Conservation (phyloP, 2,888 invertebrate species). For the Neoitamus cyanurus region DNA sequence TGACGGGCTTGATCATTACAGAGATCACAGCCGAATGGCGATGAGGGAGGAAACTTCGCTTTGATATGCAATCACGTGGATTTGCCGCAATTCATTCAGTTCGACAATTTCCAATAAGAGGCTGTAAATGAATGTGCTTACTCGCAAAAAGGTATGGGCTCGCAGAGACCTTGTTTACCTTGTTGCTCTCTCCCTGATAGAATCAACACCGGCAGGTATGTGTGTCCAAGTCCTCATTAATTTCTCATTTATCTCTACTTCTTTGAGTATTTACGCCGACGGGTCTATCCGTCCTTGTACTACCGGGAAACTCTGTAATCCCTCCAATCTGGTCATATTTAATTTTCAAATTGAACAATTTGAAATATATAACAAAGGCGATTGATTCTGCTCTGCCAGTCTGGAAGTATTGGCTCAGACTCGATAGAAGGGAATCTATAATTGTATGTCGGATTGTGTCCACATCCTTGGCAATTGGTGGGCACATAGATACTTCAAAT, state of each 20-base stretch:
- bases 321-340: constrained; percentile 1
- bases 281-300: neutral
- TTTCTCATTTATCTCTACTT: neutral
- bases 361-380: neutral
- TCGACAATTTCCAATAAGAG: neutral
- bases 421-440: neutral
- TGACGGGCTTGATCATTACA: neutral
- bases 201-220: neutral
- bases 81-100: neutral
- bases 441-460: neutral
- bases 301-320: neutral
- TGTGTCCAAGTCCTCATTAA: neutral
- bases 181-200: neutral
- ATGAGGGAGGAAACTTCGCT: neutral
- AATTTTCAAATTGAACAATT: constrained; percentile 1
- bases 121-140: neutral
- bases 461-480: neutral
- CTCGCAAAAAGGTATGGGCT: neutral
- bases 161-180: neutral
- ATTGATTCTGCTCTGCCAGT: neutral
- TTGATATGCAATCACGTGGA: neutral
- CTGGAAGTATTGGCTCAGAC: neutral
- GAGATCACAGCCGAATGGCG: neutral
- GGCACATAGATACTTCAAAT: neutral
- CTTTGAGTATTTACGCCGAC: neutral